A percentile compares a stretch with the other conserved stretches of the same genome.
phyloP scores from a whole-genome alignment of 1,140 invertebrate species.

The Mercenaria mercenaria region DNA sequence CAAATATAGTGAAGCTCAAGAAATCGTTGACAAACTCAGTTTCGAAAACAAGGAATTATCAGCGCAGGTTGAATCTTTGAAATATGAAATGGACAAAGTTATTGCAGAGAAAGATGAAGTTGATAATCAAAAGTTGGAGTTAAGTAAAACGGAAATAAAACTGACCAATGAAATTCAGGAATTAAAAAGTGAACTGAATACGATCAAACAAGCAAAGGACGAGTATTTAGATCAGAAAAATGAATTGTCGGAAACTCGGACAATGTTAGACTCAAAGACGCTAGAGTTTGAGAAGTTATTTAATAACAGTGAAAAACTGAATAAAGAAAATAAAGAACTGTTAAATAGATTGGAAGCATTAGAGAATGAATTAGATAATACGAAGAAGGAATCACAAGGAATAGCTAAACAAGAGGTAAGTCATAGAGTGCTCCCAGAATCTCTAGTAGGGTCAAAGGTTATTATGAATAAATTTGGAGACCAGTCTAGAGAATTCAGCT shows the following conservation, averaged over 20 bases:
- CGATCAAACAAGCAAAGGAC: constrained; percentile 56
- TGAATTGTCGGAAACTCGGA: constrained; percentile 68
- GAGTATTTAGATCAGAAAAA: constrained; percentile 69
- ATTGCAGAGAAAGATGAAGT: constrained; percentile 76
- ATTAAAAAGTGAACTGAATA: constrained; percentile 71
- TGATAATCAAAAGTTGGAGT: constrained; percentile 75
- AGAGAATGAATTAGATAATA: constrained; percentile 65
- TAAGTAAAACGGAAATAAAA: constrained; percentile 76
- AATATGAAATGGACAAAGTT: constrained; percentile 75
- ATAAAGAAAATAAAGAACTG: constrained; percentile 81
- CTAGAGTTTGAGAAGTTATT: constrained; percentile 66
- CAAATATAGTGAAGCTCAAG: constrained; percentile 66
- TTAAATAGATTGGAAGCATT: constrained; percentile 74
- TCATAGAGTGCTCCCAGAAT: too few relatives aligned
- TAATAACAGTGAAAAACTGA: constrained; percentile 72
- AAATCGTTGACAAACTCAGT: constrained; percentile 77
- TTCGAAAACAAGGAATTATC: constrained; percentile 78
- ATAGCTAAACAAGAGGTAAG: constrained; percentile 79
- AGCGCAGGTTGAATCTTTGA: constrained; percentile 76
- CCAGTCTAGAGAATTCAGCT: too few relatives aligned
- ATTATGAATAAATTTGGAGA: too few relatives aligned
- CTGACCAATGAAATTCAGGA: constrained; percentile 76
- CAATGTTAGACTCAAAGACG: constrained; percentile 69
- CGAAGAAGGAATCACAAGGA: constrained; percentile 72
- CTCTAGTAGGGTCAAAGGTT: too few relatives aligned